phyloP scores from a whole-genome alignment of 2,888 invertebrate species.

The Helleia helle region DNA sequence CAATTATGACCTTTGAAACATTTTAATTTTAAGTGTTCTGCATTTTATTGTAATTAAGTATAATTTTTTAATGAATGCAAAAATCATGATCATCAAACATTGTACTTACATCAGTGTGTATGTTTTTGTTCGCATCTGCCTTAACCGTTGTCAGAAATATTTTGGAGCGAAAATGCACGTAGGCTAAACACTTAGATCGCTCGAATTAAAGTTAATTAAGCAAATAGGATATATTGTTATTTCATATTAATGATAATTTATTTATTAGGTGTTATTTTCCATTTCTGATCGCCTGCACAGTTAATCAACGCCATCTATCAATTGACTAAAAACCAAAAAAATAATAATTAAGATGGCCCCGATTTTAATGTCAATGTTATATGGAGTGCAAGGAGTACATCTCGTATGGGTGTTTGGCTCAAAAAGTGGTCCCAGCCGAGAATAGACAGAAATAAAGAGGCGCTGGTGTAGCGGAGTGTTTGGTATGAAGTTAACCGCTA shows the following conservation, averaged over 20 bases:
- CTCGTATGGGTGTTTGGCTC: no score
- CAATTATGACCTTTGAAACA: not conserved
- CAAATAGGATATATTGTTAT: constrained; percentile 7
- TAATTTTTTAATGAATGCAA: not conserved
- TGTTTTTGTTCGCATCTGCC: not conserved
- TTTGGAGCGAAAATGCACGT: not conserved
- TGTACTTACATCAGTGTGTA: constrained; percentile 3
- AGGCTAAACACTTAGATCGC: not conserved
- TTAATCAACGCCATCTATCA: not conserved
- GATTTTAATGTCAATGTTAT: no score
- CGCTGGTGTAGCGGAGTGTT: no score
- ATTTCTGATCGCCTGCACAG: not conserved
- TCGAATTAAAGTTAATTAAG: constrained; percentile 5
- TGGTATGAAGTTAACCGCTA: no score
- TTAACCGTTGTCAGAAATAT: not conserved
- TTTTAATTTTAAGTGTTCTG: not conserved
- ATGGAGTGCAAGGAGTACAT: no score
- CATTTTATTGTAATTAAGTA: not conserved
- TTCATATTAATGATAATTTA: constrained; percentile 7
- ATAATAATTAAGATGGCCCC: no score
- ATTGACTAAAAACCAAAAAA: no score
- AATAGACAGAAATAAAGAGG: no score
- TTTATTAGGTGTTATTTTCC: constrained; percentile 1
- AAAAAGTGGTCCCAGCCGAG: no score
- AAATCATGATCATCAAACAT: not conserved